Evolutionary conservation across 1,140 invertebrate species (phyloP).

Genomic region (Drosophila obscura): DNA sequence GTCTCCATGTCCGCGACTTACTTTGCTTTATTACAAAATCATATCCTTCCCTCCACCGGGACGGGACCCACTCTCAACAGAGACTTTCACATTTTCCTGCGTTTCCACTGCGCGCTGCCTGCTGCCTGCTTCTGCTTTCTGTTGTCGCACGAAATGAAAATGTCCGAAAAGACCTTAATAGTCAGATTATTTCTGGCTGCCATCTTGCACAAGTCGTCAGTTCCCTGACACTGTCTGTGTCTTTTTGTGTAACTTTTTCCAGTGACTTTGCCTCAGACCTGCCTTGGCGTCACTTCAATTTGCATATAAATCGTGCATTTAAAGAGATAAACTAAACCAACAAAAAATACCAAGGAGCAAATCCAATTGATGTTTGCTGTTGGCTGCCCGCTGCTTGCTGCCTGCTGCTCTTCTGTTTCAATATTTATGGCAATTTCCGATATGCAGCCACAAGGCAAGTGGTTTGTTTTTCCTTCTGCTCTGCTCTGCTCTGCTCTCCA

Average conservation of each 20-base stretch:
- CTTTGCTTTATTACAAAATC: conserved; percentile 56
- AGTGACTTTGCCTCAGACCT: conserved; percentile 17
- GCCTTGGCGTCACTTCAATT: conserved; percentile 34
- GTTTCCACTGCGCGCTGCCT: not conserved
- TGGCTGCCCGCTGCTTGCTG: too few species aligned
- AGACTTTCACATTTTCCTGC: conserved; percentile 25
- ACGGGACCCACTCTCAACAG: conserved; percentile 3
- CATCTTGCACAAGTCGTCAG: conserved; percentile 37
- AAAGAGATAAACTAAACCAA: conserved; percentile 2
- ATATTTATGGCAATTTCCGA: conserved; percentile 42
- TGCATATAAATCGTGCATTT: conserved; percentile 48
- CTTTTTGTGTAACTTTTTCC: conserved; percentile 15
- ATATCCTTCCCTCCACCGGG: conserved; percentile 4
- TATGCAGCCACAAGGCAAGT: conserved; percentile 8
- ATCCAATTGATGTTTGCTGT: conserved; percentile 40
- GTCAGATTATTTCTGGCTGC: conserved; percentile 50
- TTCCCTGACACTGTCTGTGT: conserved; percentile 42
- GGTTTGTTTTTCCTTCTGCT: not conserved
- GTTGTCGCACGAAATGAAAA: conserved; percentile 23
- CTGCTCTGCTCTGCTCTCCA: not conserved
- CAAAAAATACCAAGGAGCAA: conserved; percentile 7
- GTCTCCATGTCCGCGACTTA: conserved; percentile 8
- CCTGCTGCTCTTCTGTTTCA: conserved; percentile 22
- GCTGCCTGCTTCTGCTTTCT: not conserved
- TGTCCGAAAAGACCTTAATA: conserved; percentile 48